phyloP scores from a whole-genome alignment of 2,888 invertebrate species.

The Mesorhabditis spiculigera region DNA sequence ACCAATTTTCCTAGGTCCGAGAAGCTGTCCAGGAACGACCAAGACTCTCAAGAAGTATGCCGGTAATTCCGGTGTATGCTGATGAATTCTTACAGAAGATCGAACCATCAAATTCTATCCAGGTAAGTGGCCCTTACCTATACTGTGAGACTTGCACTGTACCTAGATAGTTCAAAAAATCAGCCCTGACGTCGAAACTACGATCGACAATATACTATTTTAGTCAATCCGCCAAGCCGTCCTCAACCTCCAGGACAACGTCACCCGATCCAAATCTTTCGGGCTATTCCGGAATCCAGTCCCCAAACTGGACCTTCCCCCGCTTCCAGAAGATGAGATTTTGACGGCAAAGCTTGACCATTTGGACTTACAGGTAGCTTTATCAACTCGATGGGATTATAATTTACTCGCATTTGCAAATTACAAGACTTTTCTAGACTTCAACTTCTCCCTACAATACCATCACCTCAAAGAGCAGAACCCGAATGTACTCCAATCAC shows the following conservation, averaged over 20 bases:
- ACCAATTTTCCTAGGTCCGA: neutral
- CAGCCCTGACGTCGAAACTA: too few species aligned
- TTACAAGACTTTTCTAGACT: slow-evolving; percentile 16
- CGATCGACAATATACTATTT: neutral
- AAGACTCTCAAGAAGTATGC: slow-evolving; percentile 10
- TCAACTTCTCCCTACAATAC: slow-evolving; percentile 29
- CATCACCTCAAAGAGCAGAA: slow-evolving; percentile 14
- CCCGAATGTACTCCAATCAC: slow-evolving; percentile 10
- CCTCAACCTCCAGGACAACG: slow-evolving; percentile 12
- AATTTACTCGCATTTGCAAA: neutral
- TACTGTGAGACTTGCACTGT: too few species aligned
- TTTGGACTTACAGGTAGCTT: slow-evolving; percentile 34
- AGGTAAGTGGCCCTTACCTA: too few species aligned
- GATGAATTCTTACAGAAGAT: neutral
- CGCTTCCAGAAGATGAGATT: slow-evolving; percentile 30
- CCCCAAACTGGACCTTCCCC: slow-evolving; percentile 9
- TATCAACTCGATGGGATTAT: neutral
- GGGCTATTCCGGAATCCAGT: slow-evolving; percentile 15
- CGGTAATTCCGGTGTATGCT: neutral
- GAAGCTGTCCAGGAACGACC: neutral
- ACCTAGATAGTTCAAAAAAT: too few species aligned
- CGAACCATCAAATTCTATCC: neutral
- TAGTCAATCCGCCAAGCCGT: slow-evolving; percentile 6
- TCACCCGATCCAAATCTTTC: slow-evolving; percentile 30
- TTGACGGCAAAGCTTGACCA: slow-evolving; percentile 28